Base-by-base conservation (phyloP, 2,888 invertebrate species). In the Sminthurinus aureus region DNA sequence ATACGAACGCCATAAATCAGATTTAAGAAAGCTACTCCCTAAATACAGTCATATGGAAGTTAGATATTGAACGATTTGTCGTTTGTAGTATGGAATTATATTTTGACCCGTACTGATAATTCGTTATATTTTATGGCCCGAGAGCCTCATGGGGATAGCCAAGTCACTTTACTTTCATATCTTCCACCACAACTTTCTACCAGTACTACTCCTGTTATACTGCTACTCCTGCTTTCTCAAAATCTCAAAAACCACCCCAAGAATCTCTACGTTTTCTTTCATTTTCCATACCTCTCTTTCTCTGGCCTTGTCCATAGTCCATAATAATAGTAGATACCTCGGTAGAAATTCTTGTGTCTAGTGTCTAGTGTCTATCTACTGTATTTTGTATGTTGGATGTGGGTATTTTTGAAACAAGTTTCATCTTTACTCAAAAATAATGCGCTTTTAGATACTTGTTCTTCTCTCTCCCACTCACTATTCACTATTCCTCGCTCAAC, bases 1-100 rank as follows among this genome's bases (percentile, higher is more conserved):
- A 82, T 85, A 87, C 85, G 85, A 74, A 74, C 38, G 85, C 84
- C 85, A 87, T 87, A 87, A 87, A 87, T 87, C 87, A 87, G 86
- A 86, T 86, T 87, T 87, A 87, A 86, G 86, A 85, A 87, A 86
- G 86, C 87, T 86, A 86, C 85, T 87, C 85, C 85, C 86, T 87
- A 87, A 87, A 87, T 87, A 87, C 87, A 83, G 85, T 87, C 87
- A 87, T 87, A 87, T 87, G 87, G 86, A 85, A 87, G 87, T 87
- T 87, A 86, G 87, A 87, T 87, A 87, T 87, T 87, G 87, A 87
- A 87, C 87, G 87, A 87, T 87, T 87, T 87, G 87, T 87, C 87
- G 84, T 85, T 87, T 67, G 82, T 82, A 79, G 85, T 38, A 38
- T 38, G 86, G 87, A 87, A 86, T 87, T 87, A 87, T 87, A 85